Conservation (phyloP, 2,888 invertebrate genomes). For the Leptinotarsa tumamoca region DNA sequence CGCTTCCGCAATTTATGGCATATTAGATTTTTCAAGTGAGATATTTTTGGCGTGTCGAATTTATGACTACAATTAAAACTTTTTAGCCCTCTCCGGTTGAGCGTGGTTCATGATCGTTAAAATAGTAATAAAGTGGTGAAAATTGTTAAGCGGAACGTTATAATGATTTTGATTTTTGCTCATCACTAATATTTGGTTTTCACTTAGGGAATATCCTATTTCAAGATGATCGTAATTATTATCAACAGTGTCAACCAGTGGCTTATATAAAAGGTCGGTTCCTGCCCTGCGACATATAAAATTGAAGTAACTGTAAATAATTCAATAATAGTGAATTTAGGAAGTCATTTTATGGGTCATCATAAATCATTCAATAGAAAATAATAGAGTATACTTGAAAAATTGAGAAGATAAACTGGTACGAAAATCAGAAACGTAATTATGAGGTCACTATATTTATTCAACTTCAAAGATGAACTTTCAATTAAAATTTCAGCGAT, state of each 20-base stretch:
- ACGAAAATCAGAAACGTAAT: no score
- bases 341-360: no score
- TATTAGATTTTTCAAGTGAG: constrained; percentile 33
- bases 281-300: neutral
- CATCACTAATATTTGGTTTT: neutral
- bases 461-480: neutral
- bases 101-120: constrained; percentile 28
- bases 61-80: constrained; percentile 30
- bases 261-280: no score
- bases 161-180: neutral
- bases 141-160: constrained; percentile 22
- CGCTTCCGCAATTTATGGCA: constrained; percentile 27
- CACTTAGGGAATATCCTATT: no score
- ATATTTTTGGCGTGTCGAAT: constrained; percentile 29
- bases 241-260: no score
- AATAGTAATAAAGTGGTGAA: constrained; percentile 27
- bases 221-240: no score
- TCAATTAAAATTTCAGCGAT: neutral
- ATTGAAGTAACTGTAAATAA: no score
- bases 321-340: no score
- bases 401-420: no score
- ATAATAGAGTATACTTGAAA: neutral
- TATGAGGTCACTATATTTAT: neutral
- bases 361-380: neutral
- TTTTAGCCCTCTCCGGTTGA: constrained; percentile 16